These are phyloP conservation scores for Scolopax bukidnonensis DNA, from an alignment of 2,797 vertebrate species.

Conservation along the genomic window DNA sequence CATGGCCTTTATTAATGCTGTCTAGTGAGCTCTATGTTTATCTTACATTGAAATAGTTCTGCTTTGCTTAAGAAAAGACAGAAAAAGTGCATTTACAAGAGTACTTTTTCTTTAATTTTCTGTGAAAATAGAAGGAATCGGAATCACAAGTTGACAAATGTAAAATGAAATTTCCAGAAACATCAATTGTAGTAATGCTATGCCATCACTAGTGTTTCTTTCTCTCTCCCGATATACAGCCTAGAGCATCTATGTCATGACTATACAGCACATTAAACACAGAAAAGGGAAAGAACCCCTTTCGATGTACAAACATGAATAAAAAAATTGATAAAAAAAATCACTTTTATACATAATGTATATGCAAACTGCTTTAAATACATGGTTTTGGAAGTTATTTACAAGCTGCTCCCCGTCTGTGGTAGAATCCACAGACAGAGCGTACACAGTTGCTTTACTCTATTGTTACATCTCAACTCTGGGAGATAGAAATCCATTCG, in stretches of 20 bases:
- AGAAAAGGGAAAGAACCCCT: constrained; percentile 77
- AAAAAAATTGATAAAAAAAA: constrained; percentile 88
- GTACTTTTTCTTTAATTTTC: constrained; percentile 86
- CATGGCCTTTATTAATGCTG: constrained; percentile 92
- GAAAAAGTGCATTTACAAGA: constrained; percentile 85
- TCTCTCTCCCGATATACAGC: constrained; percentile 79
- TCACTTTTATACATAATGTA: constrained; percentile 92
- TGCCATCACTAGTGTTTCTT: constrained; percentile 77
- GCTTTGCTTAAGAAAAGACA: constrained; percentile 88
- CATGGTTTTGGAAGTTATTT: constrained; percentile 90
- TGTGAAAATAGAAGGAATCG: constrained; percentile 82
- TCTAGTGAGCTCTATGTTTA: constrained; percentile 83
- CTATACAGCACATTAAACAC: constrained; percentile 87
- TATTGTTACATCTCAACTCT: constrained; percentile 76
- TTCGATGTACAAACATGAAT: constrained; percentile 93
- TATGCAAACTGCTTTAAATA: constrained; percentile 94
- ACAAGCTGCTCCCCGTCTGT: constrained; percentile 83
- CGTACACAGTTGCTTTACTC: constrained; percentile 74
- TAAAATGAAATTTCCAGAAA: constrained; percentile 80
- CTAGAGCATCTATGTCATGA: constrained; percentile 83
- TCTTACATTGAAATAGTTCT: constrained; percentile 89
- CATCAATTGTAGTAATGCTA: constrained; percentile 82
- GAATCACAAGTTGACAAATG: constrained; percentile 85
- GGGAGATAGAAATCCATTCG: constrained; percentile 78
- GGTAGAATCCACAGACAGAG: constrained; percentile 83